phyloP scores from a whole-genome alignment of 2,797 vertebrate species.

The Etheostoma perlongum region DNA sequence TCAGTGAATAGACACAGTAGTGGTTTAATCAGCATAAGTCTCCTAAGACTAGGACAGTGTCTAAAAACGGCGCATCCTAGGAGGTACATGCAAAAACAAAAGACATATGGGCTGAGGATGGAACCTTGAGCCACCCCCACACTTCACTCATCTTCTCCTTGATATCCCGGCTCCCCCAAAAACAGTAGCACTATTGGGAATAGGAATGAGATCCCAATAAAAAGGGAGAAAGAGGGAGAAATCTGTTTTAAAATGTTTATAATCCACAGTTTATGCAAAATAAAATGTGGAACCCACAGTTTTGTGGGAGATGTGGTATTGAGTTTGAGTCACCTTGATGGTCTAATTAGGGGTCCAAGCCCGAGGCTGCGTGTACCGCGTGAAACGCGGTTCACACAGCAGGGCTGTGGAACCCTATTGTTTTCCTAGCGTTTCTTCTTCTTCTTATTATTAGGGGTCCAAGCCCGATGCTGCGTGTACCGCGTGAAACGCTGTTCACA shows the following conservation, averaged over 20 bases:
- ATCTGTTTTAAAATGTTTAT: not conserved
- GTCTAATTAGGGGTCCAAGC: not conserved
- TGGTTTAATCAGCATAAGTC: not conserved
- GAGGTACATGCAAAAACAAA: slow-evolving; percentile 8
- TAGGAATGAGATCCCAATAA: not conserved
- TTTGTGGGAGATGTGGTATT: not conserved
- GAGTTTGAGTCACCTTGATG: not conserved
- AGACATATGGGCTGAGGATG: slow-evolving; percentile 1
- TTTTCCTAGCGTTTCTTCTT: too few species aligned
- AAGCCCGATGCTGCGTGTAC: too few species aligned
- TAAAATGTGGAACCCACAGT: not conserved
- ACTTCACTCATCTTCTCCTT: not conserved
- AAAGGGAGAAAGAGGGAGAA: not conserved
- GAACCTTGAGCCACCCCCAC: slow-evolving; percentile 17
- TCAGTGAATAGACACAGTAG: not conserved
- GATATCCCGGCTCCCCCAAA: not conserved
- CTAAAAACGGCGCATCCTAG: not conserved
- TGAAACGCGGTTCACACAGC: too few species aligned
- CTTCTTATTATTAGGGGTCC: too few species aligned
- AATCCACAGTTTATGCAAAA: not conserved
- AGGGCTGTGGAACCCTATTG: too few species aligned
- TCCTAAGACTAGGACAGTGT: not conserved
- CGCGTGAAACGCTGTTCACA: too few species aligned
- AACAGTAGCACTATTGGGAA: slow-evolving; percentile 12
- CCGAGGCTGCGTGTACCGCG: too few species aligned